phyloP scores from a whole-genome alignment of 2,888 invertebrate species.

The Dexiosoma caninum region DNA sequence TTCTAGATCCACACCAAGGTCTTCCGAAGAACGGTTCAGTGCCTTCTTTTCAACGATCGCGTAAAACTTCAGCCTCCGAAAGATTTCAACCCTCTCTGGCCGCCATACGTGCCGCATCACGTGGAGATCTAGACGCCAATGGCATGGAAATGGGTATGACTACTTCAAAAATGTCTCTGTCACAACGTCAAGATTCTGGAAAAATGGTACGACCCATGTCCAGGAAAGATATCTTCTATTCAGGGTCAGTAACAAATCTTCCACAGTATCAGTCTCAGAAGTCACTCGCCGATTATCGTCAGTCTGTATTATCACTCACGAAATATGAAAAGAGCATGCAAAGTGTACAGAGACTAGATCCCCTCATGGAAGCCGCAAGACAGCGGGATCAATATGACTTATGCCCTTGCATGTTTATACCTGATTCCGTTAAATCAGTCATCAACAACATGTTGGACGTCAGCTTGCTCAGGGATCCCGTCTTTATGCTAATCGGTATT shows the following conservation, averaged over 20 bases:
- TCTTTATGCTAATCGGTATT: conserved; percentile 93
- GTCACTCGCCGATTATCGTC: conserved; percentile 92
- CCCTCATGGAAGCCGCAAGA: conserved; percentile 77
- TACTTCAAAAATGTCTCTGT: conserved; percentile 83
- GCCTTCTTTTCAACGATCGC: conserved; percentile 91
- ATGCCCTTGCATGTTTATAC: conserved; percentile 88
- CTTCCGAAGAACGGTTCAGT: conserved; percentile 92
- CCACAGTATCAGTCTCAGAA: conserved; percentile 96
- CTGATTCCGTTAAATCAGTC: conserved; percentile 89
- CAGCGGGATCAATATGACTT: conserved; percentile 84
- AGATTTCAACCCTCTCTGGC: conserved; percentile 90
- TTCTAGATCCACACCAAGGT: conserved; percentile 76
- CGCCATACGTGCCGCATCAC: conserved; percentile 87
- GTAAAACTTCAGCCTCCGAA: conserved; percentile 90
- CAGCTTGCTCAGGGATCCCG: conserved; percentile 90
- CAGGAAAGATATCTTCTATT: conserved; percentile 98
- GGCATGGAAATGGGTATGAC: conserved; percentile 86
- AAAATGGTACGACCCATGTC: conserved; percentile 93
- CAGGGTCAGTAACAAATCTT: conserved; percentile 94
- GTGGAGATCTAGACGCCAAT: conserved; percentile 87
- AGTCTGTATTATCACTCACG: conserved; percentile 93
- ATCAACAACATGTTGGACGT: conserved; percentile 94
- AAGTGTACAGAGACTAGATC: conserved; percentile 80
- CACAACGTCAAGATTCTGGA: conserved; percentile 76
- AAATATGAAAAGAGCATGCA: conserved; percentile 83